Conservation (phyloP, 2,113 vertebrate genomes). For the Thryonomys swinderianus region DNA sequence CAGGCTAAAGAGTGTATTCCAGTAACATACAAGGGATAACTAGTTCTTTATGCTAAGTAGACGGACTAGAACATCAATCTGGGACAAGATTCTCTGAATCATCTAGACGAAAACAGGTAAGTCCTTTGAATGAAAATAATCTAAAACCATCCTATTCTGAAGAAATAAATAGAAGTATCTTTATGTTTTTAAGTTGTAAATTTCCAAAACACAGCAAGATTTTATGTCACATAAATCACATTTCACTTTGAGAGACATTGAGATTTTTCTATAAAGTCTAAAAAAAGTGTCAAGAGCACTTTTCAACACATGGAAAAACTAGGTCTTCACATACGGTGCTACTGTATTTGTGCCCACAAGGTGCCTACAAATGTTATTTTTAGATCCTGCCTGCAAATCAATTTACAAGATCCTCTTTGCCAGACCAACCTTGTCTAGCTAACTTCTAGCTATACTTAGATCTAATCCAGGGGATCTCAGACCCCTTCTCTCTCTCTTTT, state of each 20-base stretch:
- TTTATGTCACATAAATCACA: slow-evolving; percentile 30
- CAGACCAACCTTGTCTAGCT: background rate
- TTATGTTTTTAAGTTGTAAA: background rate
- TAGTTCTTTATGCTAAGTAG: background rate
- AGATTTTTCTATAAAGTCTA: background rate
- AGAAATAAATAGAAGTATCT: background rate
- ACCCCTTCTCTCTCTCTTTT: background rate
- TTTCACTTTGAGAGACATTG: slow-evolving; percentile 15
- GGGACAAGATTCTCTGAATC: background rate
- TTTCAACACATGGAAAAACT: background rate
- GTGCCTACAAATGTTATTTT: background rate
- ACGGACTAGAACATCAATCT: background rate
- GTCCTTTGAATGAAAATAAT: background rate
- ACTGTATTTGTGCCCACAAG: background rate
- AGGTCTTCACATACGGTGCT: background rate
- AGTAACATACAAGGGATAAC: background rate
- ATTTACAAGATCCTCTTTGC: background rate
- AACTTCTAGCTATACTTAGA: background rate
- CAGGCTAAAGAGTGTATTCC: background rate
- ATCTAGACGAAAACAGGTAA: background rate
- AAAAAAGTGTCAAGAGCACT: background rate
- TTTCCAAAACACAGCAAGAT: background rate
- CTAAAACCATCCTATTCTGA: slow-evolving; percentile 41
- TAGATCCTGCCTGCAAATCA: background rate
- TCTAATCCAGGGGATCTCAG: background rate